Base-by-base conservation (phyloP, 1,140 invertebrate genomes). In the Diorhabda carinulata region DNA sequence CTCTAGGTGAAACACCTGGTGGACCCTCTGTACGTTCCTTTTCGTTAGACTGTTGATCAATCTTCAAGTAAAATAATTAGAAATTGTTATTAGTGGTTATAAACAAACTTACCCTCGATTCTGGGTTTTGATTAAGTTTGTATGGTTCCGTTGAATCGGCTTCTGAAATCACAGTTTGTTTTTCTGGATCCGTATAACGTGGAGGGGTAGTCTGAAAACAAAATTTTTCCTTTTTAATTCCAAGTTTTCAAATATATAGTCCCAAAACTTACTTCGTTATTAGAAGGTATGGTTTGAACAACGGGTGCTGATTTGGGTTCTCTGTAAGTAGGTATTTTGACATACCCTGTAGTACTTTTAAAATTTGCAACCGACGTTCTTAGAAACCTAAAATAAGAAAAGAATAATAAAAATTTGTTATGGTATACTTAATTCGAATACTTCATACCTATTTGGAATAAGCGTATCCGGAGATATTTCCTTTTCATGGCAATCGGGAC, bases 381-480 rank as follows among this genome's bases (percentile, higher is more conserved):
- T 61, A 98, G 81, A 83, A 94, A 97, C 63, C 94, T 85, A 73
- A 56, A 72, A 73, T 67, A 70, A 43, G 58, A 61, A 68, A 42
- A 52, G 47, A 3, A 52, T 25, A 25, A 25, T 25, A 25, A 25
- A 25, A 25, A 25, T 25, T 25, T 25, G 25, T 25, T 25, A 25
- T 25, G 25, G 25, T 25, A 25, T 25, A 25, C 25, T 25, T 25
- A 25, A 25, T 25, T 25, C 25, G 25, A 25, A 25, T 1, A 25
- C 25, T 25, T 25, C 25, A 25, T 62, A 75, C 73, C 83, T 81
- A 80, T 98, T 98, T 0, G 96, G 95, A 72, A 98, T 96, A 8
- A 98, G 84, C 3, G 92, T 94, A 64, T 94, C 93, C 0, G 96
- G 95, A 0, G 93, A 95, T 63, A 97, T 92, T 78, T 95, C 94